Evolutionary conservation across 2,113 vertebrate genomes (phyloP).

Genomic region (Castor canadensis): DNA sequence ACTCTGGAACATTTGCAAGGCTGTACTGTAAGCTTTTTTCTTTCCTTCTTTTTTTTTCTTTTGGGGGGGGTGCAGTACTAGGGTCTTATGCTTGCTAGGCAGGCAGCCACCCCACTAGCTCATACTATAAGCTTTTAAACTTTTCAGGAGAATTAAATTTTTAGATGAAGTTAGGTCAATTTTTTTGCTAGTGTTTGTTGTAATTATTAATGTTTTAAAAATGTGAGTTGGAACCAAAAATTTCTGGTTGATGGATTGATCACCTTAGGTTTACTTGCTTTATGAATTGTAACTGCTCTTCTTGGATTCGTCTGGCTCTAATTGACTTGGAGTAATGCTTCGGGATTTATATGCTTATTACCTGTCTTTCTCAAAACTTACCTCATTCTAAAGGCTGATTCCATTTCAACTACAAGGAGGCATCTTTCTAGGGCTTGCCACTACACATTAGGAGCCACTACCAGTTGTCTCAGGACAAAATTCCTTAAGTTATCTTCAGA

Average conservation of each 20-base stretch:
- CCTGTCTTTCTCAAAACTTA: neutral
- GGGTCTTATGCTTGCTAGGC: too few relatives aligned
- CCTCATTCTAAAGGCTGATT: neutral
- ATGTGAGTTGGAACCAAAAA: neutral
- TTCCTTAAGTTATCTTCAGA: neutral
- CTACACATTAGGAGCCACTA: neutral
- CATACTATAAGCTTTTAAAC: conserved; percentile 34
- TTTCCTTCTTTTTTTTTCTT: neutral
- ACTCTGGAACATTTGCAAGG: neutral
- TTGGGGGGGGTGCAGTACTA: too few relatives aligned
- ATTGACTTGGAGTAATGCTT: neutral
- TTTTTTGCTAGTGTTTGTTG: neutral
- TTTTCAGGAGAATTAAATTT: neutral
- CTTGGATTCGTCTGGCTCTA: neutral
- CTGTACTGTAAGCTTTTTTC: neutral
- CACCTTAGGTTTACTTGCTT: neutral
- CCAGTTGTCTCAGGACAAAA: neutral
- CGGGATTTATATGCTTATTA: neutral
- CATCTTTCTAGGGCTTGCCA: neutral
- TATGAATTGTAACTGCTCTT: neutral
- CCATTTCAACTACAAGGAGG: neutral
- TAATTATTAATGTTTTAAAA: neutral
- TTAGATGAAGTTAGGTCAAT: neutral
- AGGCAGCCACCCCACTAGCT: neutral
- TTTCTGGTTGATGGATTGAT: neutral